Evolutionary conservation across 1,140 invertebrate genomes (phyloP).

Genomic region (Ceratoteleas bidentatus): DNA sequence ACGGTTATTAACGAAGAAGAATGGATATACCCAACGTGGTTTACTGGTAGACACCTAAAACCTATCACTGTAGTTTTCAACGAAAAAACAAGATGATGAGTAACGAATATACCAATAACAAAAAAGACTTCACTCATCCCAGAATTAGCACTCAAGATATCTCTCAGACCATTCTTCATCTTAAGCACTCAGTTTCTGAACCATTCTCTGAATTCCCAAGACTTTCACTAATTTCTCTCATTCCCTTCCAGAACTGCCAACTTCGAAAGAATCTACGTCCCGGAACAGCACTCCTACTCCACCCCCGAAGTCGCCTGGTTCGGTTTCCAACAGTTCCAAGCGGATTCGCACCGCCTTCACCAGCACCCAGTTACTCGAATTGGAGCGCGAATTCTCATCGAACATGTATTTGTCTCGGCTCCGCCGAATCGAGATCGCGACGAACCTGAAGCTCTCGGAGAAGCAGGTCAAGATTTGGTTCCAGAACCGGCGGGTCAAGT

Average conservation of each 20-base stretch:
- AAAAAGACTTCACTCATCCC: no score
- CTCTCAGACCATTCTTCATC: no score
- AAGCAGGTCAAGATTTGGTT: constrained; percentile 99
- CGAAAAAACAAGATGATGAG: no score
- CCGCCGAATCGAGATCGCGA: constrained; percentile 95
- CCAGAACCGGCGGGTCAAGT: constrained; percentile 94
- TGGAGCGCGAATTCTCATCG: constrained; percentile 94
- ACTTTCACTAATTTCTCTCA: no score
- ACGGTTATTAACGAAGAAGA: no score
- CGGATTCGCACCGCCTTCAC: constrained; percentile 96
- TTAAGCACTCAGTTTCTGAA: no score
- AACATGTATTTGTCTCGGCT: constrained; percentile 95
- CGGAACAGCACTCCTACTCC: constrained; percentile 83
- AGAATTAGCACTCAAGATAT: no score
- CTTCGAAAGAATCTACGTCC: constrained; percentile 77
- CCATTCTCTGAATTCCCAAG: no score
- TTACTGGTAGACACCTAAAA: no score
- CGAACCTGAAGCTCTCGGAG: constrained; percentile 91
- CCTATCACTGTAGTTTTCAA: no score
- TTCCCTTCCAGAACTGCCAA: constrained; percentile 77
- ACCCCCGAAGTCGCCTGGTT: constrained; percentile 80
- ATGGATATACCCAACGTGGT: no score
- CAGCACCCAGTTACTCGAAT: constrained; percentile 93
- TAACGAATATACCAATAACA: no score
- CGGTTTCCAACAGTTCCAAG: constrained; percentile 85